Conservation (phyloP, 2,888 invertebrate species). For the Argynnis bischoffii region DNA sequence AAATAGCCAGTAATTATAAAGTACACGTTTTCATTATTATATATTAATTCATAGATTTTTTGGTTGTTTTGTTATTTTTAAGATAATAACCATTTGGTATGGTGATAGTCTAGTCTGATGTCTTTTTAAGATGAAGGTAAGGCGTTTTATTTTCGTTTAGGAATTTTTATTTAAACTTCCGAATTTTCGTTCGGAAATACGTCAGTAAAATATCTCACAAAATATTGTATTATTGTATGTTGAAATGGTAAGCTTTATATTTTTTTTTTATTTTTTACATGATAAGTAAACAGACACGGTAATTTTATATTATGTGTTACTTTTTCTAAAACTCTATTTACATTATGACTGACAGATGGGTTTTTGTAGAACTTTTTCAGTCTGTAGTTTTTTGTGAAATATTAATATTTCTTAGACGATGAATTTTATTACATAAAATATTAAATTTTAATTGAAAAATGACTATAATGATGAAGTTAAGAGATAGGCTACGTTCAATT, state of each 20-base stretch:
- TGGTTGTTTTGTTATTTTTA: no score
- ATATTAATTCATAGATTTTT: no score
- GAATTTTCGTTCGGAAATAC: no score
- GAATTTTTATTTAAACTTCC: no score
- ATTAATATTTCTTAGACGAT: background rate
- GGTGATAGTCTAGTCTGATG: no score
- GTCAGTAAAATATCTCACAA: no score
- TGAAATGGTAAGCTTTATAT: background rate
- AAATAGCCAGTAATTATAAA: slow-evolving; percentile 42
- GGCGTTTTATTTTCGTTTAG: no score
- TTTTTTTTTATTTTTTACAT: slow-evolving; percentile 12
- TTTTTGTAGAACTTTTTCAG: slow-evolving; percentile 2
- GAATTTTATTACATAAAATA: slow-evolving; percentile 2
- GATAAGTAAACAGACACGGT: background rate
- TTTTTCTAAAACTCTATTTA: background rate
- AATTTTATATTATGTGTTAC: background rate
- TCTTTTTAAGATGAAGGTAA: no score
- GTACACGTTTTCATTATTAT: slow-evolving; percentile 15
- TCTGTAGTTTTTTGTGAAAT: background rate
- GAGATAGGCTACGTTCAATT: no score
- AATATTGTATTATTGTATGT: no score
- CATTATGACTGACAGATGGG: background rate
- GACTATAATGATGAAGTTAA: background rate
- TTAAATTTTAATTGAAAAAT: slow-evolving; percentile 13
- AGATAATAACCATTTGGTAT: no score